A percentile compares a stretch with the other conserved stretches of the same genome.
Evolutionary conservation across 2,888 invertebrate species (phyloP).

Genomic region (Drosophila vallismaia): DNA sequence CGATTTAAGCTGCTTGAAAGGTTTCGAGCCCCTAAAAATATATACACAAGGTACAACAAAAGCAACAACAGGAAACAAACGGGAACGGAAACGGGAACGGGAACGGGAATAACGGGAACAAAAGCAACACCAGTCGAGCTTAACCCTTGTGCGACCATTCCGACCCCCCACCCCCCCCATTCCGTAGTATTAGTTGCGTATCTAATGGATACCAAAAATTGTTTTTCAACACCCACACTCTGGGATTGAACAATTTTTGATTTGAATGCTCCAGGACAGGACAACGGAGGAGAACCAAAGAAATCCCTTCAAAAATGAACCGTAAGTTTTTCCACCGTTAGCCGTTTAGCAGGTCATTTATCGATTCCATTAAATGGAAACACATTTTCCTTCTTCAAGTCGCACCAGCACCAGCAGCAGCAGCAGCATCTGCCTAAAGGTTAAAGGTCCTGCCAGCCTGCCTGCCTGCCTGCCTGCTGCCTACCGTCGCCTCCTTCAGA

Average conservation of each 20-base stretch:
- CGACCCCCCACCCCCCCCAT: no score
- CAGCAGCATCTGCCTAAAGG: conserved; percentile 20
- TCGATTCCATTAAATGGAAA: conserved; percentile 9
- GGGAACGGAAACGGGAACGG: no score
- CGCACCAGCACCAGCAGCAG: neutral
- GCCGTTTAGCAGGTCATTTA: conserved; percentile 9
- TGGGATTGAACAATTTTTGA: conserved; percentile 1
- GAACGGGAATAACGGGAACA: no score
- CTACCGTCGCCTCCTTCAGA: neutral
- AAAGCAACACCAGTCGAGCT: no score
- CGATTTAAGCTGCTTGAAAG: conserved; percentile 71
- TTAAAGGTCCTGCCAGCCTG: conserved; percentile 14
- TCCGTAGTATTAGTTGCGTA: conserved; percentile 64
- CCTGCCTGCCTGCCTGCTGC: neutral
- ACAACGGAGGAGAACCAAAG: neutral
- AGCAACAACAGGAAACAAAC: no score
- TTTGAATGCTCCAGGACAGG: neutral
- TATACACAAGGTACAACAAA: conserved; percentile 52
- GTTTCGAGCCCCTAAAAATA: conserved; percentile 74
- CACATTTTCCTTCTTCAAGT: neutral
- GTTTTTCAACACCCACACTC: conserved; percentile 22
- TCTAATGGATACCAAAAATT: conserved; percentile 72
- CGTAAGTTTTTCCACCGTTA: no score
- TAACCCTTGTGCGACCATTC: no score
- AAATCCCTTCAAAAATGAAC: no score